These are phyloP conservation scores for Tetramorium bicarinatum DNA, from an alignment of 2,888 invertebrate genomes.

Conservation along the genomic window DNA sequence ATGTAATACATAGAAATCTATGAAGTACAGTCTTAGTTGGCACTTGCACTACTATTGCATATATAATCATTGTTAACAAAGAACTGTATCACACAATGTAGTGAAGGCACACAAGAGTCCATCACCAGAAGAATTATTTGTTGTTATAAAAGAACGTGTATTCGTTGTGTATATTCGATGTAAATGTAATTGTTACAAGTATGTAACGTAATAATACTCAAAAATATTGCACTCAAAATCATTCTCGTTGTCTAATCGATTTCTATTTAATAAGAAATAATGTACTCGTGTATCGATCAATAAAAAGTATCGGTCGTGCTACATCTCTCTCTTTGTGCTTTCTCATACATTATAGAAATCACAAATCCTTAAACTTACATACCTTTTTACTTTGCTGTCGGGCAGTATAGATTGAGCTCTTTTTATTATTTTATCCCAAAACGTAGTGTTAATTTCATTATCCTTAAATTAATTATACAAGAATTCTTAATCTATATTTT, in stretches of 20 bases:
- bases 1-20: constrained; percentile 52
- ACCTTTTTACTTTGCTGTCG: not conserved
- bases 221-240: constrained; percentile 66
- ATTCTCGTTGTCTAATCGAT: constrained; percentile 15
- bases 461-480: constrained; percentile 20
- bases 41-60: constrained; percentile 31
- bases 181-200: constrained; percentile 54
- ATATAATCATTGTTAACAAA: constrained; percentile 38
- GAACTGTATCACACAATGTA: constrained; percentile 66
- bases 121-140: constrained; percentile 67
- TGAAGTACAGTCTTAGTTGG: constrained; percentile 63
- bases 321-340: constrained; percentile 5
- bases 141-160: constrained; percentile 38
- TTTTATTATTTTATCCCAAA: constrained; percentile 1
- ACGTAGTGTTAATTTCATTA: not conserved
- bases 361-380: not conserved
- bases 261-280: constrained; percentile 20
- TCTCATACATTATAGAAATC: constrained; percentile 1
- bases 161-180: constrained; percentile 33
- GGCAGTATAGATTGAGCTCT: not conserved
- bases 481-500: not conserved
- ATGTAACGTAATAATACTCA: constrained; percentile 63
- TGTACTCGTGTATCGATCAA: not conserved
- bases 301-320: not conserved
- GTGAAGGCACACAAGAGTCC: constrained; percentile 62